A percentile compares a stretch with the other conserved stretches of the same genome.
Evolutionary conservation across 2,113 vertebrate genomes (phyloP).

Genomic region (Mustela lutreola): DNA sequence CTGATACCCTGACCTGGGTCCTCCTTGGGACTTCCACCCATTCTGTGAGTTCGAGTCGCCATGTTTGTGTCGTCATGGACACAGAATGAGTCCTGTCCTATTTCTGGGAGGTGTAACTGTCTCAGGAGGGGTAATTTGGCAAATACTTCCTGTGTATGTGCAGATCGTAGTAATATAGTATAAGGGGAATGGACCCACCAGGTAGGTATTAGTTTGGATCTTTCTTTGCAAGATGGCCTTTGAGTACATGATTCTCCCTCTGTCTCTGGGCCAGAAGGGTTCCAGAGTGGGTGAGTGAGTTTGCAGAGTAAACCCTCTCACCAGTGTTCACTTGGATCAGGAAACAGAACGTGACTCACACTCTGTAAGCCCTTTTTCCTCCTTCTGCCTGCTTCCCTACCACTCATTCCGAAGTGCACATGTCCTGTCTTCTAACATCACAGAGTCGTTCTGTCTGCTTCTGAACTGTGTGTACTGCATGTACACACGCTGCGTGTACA

Average conservation of each 20-base stretch:
- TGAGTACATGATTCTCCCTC: neutral
- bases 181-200: accelerated
- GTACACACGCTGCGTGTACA: accelerated
- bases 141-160: accelerated
- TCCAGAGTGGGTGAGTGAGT: too few relatives aligned
- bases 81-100: accelerated
- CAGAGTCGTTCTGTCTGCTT: neutral
- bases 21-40: neutral
- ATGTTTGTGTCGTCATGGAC: accelerated
- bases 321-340: neutral
- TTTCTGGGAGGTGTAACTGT: neutral
- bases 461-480: accelerated
- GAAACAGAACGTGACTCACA: accelerated
- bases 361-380: accelerated
- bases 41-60: accelerated
- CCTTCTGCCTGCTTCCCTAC: neutral
- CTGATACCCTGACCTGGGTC: neutral
- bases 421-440: neutral
- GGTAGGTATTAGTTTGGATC: accelerated
- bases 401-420: neutral
- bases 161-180: neutral
- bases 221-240: neutral
- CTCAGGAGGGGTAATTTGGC: neutral
- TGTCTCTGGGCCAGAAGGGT: neutral
- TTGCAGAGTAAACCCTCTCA: accelerated